phyloP scores from a whole-genome alignment of 2,888 invertebrate species.

The Disparrhopalites patrizii region DNA sequence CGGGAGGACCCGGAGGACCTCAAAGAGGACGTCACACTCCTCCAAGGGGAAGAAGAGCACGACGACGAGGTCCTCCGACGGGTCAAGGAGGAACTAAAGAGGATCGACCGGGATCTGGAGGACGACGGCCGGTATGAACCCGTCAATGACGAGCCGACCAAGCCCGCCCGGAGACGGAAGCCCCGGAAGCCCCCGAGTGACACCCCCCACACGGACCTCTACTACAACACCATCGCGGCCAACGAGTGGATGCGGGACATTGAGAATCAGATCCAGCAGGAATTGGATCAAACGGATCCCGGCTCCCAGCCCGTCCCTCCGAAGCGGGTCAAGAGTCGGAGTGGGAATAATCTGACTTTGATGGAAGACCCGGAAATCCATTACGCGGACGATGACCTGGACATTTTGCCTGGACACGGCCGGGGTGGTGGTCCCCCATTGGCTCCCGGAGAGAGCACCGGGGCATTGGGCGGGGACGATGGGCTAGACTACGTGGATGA shows the following conservation, averaged over 20 bases:
- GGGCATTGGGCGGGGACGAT: slow-evolving; percentile 26
- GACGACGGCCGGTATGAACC: slow-evolving; percentile 48
- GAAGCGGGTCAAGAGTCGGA: slow-evolving; percentile 14
- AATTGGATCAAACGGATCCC: slow-evolving; percentile 15
- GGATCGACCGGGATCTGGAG: slow-evolving; percentile 35
- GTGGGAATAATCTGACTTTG: slow-evolving; percentile 11
- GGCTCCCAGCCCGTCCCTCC: slow-evolving; percentile 10
- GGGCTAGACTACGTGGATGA: slow-evolving; percentile 43
- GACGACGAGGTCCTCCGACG: slow-evolving; percentile 35
- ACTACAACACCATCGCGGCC: slow-evolving; percentile 48
- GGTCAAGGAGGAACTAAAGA: slow-evolving; percentile 38
- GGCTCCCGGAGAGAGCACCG: slow-evolving; percentile 24
- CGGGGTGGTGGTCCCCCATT: background rate
- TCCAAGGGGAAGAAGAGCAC: slow-evolving; percentile 21
- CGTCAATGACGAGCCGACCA: slow-evolving; percentile 34
- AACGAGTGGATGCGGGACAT: slow-evolving; percentile 46
- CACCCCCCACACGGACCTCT: slow-evolving; percentile 35
- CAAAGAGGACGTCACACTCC: slow-evolving; percentile 26
- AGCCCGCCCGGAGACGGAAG: slow-evolving; percentile 40
- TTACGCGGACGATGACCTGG: slow-evolving; percentile 16
- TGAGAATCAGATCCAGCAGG: slow-evolving; percentile 30
- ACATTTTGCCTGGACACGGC: too few species aligned
- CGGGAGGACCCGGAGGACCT: slow-evolving; percentile 32
- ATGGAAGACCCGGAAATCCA: slow-evolving; percentile 19
- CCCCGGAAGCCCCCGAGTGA: slow-evolving; percentile 29